Percentiles rank a stretch among this genome's conserved stretches.
These are phyloP conservation scores for Armadillidium nasatum DNA, from an alignment of 1,140 invertebrate genomes.

Conservation along the genomic window DNA sequence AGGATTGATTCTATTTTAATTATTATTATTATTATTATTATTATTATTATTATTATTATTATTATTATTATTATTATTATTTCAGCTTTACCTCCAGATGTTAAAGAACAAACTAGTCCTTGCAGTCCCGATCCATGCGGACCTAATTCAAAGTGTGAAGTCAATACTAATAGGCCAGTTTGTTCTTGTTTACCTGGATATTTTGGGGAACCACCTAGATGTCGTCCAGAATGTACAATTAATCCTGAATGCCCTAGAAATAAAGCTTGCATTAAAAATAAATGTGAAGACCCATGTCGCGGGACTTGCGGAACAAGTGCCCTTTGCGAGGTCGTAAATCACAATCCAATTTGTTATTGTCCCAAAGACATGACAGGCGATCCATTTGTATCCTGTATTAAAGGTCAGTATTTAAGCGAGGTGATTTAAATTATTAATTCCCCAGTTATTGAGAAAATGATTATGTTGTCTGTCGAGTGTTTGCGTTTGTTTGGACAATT, in stretches of 20 bases:
- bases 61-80: too few relatives aligned
- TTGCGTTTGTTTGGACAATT: background rate
- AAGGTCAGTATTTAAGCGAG: background rate
- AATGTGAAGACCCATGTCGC: constrained; percentile 56
- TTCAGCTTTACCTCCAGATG: too few relatives aligned
- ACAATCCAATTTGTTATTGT: constrained; percentile 44
- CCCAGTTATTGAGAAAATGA: too few relatives aligned
- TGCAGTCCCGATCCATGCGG: constrained; percentile 31
- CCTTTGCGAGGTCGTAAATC: constrained; percentile 42
- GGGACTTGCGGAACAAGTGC: constrained; percentile 45
- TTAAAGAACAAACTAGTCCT: background rate
- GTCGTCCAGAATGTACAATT: constrained; percentile 29
- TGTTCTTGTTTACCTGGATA: constrained; percentile 28
- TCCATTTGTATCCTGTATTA: constrained; percentile 43
- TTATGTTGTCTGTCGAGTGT: background rate
- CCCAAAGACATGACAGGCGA: constrained; percentile 44
- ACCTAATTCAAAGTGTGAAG: constrained; percentile 28
- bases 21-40: too few relatives aligned
- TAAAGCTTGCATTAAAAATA: constrained; percentile 50
- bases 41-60: too few relatives aligned
- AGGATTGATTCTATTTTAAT: too few relatives aligned
- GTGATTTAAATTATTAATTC: too few relatives aligned
- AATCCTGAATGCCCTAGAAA: constrained; percentile 22
- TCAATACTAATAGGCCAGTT: constrained; percentile 19
- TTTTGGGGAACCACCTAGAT: constrained; percentile 25